A percentile compares a stretch with the other conserved stretches of the same genome.
phyloP scores from a whole-genome alignment of 2,797 vertebrate genomes.

The Buceros bicornis region DNA sequence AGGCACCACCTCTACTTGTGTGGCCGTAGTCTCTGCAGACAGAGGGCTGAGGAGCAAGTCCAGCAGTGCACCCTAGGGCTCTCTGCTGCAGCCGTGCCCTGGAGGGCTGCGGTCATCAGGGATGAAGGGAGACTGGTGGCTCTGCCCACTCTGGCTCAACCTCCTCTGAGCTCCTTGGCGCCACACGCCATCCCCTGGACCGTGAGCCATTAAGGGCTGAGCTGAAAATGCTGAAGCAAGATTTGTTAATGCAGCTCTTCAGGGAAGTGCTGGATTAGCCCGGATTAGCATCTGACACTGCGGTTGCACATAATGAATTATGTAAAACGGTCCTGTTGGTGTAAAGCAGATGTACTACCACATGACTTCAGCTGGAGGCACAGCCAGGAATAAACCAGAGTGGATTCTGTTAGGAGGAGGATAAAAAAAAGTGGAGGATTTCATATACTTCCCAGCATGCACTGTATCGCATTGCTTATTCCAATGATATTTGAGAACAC shows the following conservation, averaged over 20 bases:
- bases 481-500: background rate
- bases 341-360: slow-evolving; percentile 43
- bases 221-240: slow-evolving; percentile 3
- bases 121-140: background rate
- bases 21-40: background rate
- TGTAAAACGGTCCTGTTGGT: slow-evolving; percentile 34
- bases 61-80: rapidly evolving
- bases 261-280: slow-evolving; percentile 56
- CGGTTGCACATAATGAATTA: slow-evolving; percentile 35
- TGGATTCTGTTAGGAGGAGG: background rate
- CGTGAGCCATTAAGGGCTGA: background rate
- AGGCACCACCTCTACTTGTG: background rate
- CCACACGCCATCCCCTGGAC: rapidly evolving
- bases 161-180: background rate
- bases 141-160: background rate
- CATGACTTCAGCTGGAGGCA: slow-evolving; percentile 51
- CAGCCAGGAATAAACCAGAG: slow-evolving; percentile 9
- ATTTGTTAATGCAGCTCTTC: slow-evolving; percentile 9
- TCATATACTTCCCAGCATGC: background rate
- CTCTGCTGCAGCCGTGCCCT: background rate
- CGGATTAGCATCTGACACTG: background rate
- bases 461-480: background rate
- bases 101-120: background rate
- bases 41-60: background rate
- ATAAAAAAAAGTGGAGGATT: background rate